Conservation (phyloP, 1,140 invertebrate genomes). For the Cardiocondyla obscurior region DNA sequence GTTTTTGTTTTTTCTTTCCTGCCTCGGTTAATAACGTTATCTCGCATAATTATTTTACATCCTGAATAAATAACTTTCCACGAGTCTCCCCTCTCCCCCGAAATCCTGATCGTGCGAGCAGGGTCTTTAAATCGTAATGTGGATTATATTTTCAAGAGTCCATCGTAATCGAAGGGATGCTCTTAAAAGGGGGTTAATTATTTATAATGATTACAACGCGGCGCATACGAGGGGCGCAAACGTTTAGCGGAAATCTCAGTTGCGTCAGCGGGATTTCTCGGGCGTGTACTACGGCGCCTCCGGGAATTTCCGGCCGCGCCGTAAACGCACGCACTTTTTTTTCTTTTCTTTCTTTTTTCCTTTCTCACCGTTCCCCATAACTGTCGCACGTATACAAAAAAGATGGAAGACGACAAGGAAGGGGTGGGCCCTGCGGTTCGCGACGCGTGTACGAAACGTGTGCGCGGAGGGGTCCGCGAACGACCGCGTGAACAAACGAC, state of each 20-base stretch:
- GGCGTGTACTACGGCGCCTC: not conserved
- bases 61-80: not conserved
- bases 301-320: conserved; percentile 53
- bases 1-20: not conserved
- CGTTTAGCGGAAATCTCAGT: conserved; percentile 12
- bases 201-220: conserved; percentile 17
- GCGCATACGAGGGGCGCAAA: not conserved
- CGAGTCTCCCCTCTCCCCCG: not conserved
- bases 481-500: conserved; percentile 68
- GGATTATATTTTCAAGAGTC: conserved; percentile 7
- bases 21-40: not conserved
- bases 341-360: no score
- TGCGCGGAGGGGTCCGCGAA: conserved; percentile 48
- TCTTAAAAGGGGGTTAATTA: conserved; percentile 18
- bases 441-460: conserved; percentile 7
- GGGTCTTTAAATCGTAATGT: not conserved
- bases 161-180: conserved; percentile 14
- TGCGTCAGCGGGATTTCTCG: conserved; percentile 2
- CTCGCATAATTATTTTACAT: not conserved
- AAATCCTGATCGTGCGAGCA: not conserved
- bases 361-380: conserved; percentile 30
- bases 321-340: conserved; percentile 55
- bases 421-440: not conserved
- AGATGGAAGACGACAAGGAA: not conserved
- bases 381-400: not conserved